Base-by-base conservation (phyloP, 2,113 vertebrate genomes). In the Chitala chitala region DNA sequence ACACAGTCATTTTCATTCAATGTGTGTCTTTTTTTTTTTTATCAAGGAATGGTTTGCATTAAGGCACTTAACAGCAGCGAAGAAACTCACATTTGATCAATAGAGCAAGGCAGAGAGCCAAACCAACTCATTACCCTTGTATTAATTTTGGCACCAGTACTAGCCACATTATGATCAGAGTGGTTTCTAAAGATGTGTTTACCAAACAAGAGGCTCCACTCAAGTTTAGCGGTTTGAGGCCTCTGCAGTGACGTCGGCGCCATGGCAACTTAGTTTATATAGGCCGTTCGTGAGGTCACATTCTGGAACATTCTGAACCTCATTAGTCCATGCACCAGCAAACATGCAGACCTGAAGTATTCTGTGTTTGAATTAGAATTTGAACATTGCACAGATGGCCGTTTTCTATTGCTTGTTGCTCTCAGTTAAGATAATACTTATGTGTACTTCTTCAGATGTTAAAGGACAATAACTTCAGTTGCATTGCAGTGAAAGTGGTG, bases 141-240 rank as follows among this genome's bases (percentile, higher is more conserved):
- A 74, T 74, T 74, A 74, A 50, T 64, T 74, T 65, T 74, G 72
- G 72, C 72, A 74, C 72, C 36, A 31, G 48, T 38, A 29, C 29
- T 8, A 29, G 56, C 72, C 59, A 72, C 71, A 74, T 65, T 74
- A 40, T 36, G 42, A 74, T 64, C 58, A 44, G 56, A 48, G 72
- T 74, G 72, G 72, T 74, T 64, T 74, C 72, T 65, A 74, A 74
- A 74, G 58, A 51, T 17, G 58, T 64, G 72, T 74, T 74, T 74
- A 74, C 72, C 58, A 74, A 74, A 74, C 72, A 65, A 74, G 26
- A 63, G 56, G 72, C 72, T 64, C 72, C 59, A 50, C 46, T 74
- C 50, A 36, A 71, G 38, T 56, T 71, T 64, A 74, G 72, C 38
- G 72, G 72, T 74, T 65, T 64, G 42, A 65, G 40, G 72, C 29